These are phyloP conservation scores for Telmatochromis sp. DNA, from an alignment of 2,113 vertebrate species.

Conservation along the genomic window DNA sequence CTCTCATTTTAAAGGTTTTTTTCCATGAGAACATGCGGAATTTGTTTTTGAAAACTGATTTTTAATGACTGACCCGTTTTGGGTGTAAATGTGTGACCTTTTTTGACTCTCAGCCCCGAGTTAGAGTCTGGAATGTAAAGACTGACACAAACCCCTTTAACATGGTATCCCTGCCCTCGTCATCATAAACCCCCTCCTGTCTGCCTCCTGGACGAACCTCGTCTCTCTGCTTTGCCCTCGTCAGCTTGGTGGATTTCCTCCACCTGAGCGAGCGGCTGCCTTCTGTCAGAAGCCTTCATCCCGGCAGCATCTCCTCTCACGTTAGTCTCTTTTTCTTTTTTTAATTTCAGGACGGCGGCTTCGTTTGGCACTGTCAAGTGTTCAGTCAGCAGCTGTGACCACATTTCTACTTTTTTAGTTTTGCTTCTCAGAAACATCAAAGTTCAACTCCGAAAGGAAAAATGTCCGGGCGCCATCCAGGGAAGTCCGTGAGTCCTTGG, in stretches of 20 bases:
- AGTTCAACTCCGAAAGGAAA: not conserved
- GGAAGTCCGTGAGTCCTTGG: not conserved
- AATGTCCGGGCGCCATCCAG: not conserved
- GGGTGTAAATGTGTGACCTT: not conserved
- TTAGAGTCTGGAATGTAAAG: not conserved
- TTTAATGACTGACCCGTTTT: not conserved
- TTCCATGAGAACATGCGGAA: not conserved
- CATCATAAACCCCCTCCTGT: not conserved
- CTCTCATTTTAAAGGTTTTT: not conserved
- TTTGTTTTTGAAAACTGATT: not conserved
- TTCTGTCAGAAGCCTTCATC: constrained; percentile 9
- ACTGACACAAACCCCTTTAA: not conserved
- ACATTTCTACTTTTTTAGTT: not conserved
- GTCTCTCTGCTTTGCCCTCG: not conserved
- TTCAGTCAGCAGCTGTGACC: not conserved
- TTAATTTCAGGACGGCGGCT: not conserved
- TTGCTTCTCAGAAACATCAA: not conserved
- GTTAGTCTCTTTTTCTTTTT: not conserved
- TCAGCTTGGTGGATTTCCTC: not conserved
- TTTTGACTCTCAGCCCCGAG: not conserved
- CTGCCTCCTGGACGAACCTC: not conserved
- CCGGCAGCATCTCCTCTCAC: not conserved
- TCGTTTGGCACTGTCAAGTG: not conserved
- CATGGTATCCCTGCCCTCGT: not conserved
- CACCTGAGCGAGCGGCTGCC: not conserved